These are phyloP conservation scores for Siniperca chuatsi DNA, from an alignment of 2,113 vertebrate species.

Conservation along the genomic window DNA sequence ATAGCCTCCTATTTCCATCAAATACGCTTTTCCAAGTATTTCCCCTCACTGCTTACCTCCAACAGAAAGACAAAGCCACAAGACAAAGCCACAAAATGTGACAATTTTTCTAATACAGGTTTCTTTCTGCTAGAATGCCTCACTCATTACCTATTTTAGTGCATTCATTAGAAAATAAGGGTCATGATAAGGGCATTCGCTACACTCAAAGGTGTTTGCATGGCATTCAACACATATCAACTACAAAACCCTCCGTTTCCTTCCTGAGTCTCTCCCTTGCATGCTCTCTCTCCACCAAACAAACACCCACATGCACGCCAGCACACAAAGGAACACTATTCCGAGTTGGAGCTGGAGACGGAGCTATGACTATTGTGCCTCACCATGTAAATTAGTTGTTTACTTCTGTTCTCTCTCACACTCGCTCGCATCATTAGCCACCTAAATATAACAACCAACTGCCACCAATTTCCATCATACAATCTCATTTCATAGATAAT, in stretches of 20 bases:
- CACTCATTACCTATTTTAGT: constrained; percentile 41
- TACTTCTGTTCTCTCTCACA: constrained; percentile 65
- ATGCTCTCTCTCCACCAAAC: constrained; percentile 14
- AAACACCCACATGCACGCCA: constrained; percentile 1
- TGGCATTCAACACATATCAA: constrained; percentile 44
- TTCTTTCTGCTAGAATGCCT: constrained; percentile 22
- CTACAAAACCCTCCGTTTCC: constrained; percentile 30
- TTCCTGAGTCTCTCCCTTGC: background rate
- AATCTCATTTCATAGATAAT: constrained; percentile 66
- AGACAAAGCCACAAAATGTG: constrained; percentile 3
- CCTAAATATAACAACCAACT: constrained; percentile 74
- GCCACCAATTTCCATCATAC: constrained; percentile 69
- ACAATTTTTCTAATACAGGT: background rate
- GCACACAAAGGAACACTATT: constrained; percentile 26
- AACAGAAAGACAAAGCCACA: constrained; percentile 1
- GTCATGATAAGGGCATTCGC: constrained; percentile 15
- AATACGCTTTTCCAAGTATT: background rate
- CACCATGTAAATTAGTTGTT: constrained; percentile 74
- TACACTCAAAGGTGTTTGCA: constrained; percentile 37
- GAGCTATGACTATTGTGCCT: constrained; percentile 58
- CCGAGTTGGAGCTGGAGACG: constrained; percentile 14
- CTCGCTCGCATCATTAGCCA: constrained; percentile 72
- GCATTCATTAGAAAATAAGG: constrained; percentile 56
- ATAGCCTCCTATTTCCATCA: constrained; percentile 19
- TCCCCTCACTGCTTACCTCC: background rate